phyloP scores from a whole-genome alignment of 1,140 invertebrate genomes.

The Drosophila elegans region DNA sequence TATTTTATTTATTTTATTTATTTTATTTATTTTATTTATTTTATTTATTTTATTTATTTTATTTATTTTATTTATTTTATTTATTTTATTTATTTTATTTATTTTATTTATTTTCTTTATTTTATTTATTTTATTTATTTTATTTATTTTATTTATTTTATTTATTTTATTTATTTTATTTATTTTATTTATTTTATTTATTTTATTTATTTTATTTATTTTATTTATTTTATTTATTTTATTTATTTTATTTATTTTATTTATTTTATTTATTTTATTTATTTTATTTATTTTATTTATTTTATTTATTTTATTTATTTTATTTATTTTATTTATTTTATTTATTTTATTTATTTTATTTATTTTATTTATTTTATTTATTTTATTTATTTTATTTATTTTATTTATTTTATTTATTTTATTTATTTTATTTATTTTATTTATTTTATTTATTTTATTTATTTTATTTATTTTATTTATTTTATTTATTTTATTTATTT shows the following conservation, averaged over 20 bases:
- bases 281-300: neutral
- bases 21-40: neutral
- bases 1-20: neutral
- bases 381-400: neutral
- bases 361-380: neutral
- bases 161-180: neutral
- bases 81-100: neutral
- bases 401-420: neutral
- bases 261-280: neutral
- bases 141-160: neutral
- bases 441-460: neutral
- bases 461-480: neutral
- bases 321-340: neutral
- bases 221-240: neutral
- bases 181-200: neutral
- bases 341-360: neutral
- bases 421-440: neutral
- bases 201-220: neutral
- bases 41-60: neutral
- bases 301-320: neutral
- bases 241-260: neutral
- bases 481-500: neutral
- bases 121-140: neutral
- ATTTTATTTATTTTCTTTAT: neutral
- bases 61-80: neutral